phyloP scores from a whole-genome alignment of 2,888 invertebrate species.

The Tetranychus truncatus region DNA sequence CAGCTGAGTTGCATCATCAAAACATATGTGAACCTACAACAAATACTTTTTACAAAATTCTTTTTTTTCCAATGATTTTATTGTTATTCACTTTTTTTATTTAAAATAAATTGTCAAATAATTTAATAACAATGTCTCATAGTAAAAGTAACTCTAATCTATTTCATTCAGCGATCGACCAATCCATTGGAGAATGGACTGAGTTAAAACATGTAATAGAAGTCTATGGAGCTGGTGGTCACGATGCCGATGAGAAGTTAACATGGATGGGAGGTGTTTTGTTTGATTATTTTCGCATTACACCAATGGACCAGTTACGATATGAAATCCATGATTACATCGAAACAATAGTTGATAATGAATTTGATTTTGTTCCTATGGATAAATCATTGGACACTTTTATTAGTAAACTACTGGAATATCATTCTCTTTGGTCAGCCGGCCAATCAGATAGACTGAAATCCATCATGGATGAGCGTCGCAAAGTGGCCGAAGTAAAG shows the following conservation, averaged over 20 bases:
- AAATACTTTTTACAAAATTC: neutral
- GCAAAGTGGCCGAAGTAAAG: neutral
- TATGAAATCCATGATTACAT: neutral
- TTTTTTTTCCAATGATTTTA: neutral
- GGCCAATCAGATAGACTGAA: neutral
- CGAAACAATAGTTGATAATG: neutral
- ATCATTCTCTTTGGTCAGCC: neutral
- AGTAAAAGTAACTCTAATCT: neutral
- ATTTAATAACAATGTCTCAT: neutral
- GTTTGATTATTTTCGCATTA: conserved; percentile 4
- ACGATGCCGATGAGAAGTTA: neutral
- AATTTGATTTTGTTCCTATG: conserved; percentile 7
- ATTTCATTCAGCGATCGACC: neutral
- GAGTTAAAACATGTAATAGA: conserved; percentile 2
- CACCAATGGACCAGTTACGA: neutral
- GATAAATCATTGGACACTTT: neutral
- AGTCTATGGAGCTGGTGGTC: conserved; percentile 7
- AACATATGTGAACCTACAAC: too few species aligned
- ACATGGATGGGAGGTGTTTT: conserved; percentile 5
- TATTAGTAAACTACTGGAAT: neutral
- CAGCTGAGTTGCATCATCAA: too few species aligned
- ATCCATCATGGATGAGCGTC: neutral
- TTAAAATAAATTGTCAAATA: neutral
- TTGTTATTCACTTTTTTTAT: neutral
- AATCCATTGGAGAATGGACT: neutral